Percentiles rank a stretch among this genome's conserved stretches.
Evolutionary conservation across 2,113 vertebrate species (phyloP).

Genomic region (Perca schrenkii): DNA sequence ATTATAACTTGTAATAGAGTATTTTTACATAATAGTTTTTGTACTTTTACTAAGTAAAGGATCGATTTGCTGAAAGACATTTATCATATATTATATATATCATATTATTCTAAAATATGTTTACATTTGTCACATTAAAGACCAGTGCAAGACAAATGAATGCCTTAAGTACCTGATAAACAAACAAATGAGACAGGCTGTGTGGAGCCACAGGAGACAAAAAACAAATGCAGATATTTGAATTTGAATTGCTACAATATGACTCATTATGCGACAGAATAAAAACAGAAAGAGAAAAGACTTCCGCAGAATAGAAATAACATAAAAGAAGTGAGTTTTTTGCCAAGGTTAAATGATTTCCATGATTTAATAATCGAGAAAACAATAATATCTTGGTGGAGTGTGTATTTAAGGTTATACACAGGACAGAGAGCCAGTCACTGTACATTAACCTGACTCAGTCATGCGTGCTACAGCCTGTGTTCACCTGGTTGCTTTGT

Average conservation of each 20-base stretch:
- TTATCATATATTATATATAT: neutral
- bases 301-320: neutral
- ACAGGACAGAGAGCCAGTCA: neutral
- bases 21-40: neutral
- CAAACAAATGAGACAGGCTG: conserved; percentile 12
- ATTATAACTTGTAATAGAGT: neutral
- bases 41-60: neutral
- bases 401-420: conserved; percentile 20
- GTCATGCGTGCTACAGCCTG: neutral
- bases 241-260: neutral
- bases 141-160: conserved; percentile 14
- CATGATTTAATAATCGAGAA: neutral
- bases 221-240: conserved; percentile 21
- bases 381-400: neutral
- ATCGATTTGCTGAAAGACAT: neutral
- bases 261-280: conserved; percentile 23
- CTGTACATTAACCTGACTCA: conserved; percentile 14
- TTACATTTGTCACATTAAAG: conserved; percentile 17
- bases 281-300: conserved; percentile 5
- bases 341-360: neutral
- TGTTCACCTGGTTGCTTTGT: conserved; percentile 63
- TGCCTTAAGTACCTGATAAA: conserved; percentile 20
- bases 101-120: neutral
- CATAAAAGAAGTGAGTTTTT: neutral
- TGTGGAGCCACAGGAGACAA: conserved; percentile 30